These are phyloP conservation scores for Metopolophium dirhodum DNA, from an alignment of 1,140 invertebrate species.

Conservation along the genomic window DNA sequence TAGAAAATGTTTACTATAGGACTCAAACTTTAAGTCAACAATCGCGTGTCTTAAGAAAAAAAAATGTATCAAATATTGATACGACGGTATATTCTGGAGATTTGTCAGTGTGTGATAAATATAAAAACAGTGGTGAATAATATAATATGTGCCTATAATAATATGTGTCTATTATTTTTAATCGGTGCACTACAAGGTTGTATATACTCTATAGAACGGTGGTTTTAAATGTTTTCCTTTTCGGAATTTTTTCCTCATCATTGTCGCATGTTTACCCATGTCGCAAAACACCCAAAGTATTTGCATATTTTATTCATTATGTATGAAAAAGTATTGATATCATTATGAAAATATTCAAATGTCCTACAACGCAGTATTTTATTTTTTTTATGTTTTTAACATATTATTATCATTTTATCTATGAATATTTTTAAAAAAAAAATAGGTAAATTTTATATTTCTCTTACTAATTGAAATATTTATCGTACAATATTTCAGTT, in stretches of 20 bases:
- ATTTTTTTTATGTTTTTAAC: no score
- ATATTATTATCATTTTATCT: background rate
- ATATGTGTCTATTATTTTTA: no score
- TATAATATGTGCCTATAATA: no score
- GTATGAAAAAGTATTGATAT: background rate
- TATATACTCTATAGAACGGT: background rate
- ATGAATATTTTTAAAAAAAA: background rate
- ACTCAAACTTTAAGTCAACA: no score
- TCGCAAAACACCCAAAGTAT: background rate
- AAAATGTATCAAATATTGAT: no score
- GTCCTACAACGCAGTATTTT: background rate
- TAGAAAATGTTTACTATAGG: no score
- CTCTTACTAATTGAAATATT: background rate
- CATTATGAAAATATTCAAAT: background rate
- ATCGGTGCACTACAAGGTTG: background rate
- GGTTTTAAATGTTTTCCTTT: background rate
- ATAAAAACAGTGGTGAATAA: no score
- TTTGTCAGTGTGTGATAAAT: no score
- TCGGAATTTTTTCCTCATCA: background rate
- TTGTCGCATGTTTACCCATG: background rate
- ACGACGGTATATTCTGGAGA: no score
- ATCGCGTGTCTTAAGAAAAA: no score
- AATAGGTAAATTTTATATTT: background rate
- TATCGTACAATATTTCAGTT: background rate
- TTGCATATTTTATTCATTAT: background rate